phyloP scores from a whole-genome alignment of 1,140 invertebrate species.

The Glomeris maerens region DNA sequence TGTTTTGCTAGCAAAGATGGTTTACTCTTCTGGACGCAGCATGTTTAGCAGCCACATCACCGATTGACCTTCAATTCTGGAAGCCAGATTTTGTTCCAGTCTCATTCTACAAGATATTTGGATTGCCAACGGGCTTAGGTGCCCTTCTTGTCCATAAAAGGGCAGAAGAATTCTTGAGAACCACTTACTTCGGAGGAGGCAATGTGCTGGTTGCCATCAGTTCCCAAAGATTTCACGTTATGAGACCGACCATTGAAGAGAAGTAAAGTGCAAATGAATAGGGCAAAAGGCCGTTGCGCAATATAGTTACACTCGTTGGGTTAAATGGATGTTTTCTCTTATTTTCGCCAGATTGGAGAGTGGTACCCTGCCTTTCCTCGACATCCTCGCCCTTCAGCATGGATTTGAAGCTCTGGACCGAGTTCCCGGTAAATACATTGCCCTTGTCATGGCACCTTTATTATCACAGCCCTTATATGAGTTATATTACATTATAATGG shows the following conservation, averaged over 20 bases:
- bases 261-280: constrained; percentile 39
- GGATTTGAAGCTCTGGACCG: constrained; percentile 54
- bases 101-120: constrained; percentile 98
- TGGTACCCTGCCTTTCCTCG: constrained; percentile 76
- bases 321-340: constrained; percentile 20
- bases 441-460: background rate
- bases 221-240: constrained; percentile 49
- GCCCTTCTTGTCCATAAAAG: constrained; percentile 64
- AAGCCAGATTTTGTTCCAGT: constrained; percentile 79
- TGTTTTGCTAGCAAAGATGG: constrained; percentile 36
- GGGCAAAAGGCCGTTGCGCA: constrained; percentile 2
- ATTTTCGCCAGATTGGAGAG: constrained; percentile 67
- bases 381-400: constrained; percentile 62
- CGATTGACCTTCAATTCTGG: constrained; percentile 51
- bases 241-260: constrained; percentile 48
- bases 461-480: too few relatives aligned
- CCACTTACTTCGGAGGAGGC: constrained; percentile 83
- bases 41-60: constrained; percentile 58
- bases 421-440: constrained; percentile 24
- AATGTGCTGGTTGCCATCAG: constrained; percentile 68
- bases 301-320: background rate
- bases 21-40: constrained; percentile 78
- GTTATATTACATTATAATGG: too few relatives aligned
- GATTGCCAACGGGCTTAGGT: constrained; percentile 79
- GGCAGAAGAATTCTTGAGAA: constrained; percentile 43